Evolutionary conservation across 2,888 invertebrate genomes (phyloP), one percentile per base, ranked within the genome.

Genomic region (Bellardia pandia): DNA sequence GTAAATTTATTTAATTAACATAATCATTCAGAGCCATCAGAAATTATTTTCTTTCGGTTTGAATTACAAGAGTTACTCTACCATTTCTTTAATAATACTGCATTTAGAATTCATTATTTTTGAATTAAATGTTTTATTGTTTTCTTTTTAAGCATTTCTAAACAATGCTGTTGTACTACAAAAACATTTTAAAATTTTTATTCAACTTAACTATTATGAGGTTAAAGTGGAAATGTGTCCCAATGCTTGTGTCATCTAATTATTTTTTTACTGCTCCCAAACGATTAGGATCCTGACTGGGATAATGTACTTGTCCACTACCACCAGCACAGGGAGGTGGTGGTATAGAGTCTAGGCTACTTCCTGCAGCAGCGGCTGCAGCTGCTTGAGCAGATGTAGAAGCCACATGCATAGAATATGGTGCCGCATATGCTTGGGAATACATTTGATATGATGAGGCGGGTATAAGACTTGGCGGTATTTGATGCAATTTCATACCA

Each of bases 271-370:
- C 86, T 0, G 97, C 96, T 0, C 99, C 99, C 94, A 99, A 96
- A 42, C 98, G 95, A 56, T 97, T 96, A 0, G 99, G 99, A 95
- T 99, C 99, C 94, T 99, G 99, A 92, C 98, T 98, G 4, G 99
- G 99, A 95, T 99, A 99, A 94, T 99, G 98, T 68, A 96, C 94
- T 0, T 95, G 94, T 1, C 91, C 92, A 1, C 95, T 94, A 2
- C 95, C 93, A 4, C 94, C 94, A 1, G 95, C 94, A 2, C 94
- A 93, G 4, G 94, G 93, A 37, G 94, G 92, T 45, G 93, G 91
- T 62, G 93, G 92, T 86, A 94, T 93, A 72, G 91, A 88, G 7
- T 92, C 92, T 3, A 92, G 85, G 3, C 85, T 78, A 75, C 62
- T 60, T 7, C 88, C 84, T 5, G 80, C 85, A 51, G 62, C n/a